Evolutionary conservation across 2,888 invertebrate genomes (phyloP).

Genomic region (Drosophila demipolita): DNA sequence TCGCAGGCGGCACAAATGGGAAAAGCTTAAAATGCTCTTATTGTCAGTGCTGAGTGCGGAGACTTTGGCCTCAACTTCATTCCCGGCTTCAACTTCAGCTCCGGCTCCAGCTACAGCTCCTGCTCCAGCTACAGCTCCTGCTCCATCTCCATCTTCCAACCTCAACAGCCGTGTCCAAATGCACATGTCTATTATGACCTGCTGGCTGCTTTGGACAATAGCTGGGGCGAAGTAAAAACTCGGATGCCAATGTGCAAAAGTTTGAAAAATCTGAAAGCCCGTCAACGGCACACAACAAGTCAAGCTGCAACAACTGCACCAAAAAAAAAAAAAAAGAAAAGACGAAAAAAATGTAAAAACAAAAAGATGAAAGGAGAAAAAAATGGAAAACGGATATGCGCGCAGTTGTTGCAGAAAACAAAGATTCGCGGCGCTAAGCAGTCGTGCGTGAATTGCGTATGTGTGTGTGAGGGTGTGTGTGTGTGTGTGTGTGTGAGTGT

Average conservation of each 20-base stretch:
- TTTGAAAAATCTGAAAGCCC: slow-evolving; percentile 76
- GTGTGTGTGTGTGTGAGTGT: slow-evolving; percentile 16
- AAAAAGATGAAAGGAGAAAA: slow-evolving; percentile 12
- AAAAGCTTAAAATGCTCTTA: slow-evolving; percentile 63
- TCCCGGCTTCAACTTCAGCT: background rate
- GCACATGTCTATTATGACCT: slow-evolving; percentile 63
- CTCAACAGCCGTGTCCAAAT: slow-evolving; percentile 13
- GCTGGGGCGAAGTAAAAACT: slow-evolving; percentile 53
- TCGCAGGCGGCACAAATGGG: slow-evolving; percentile 39
- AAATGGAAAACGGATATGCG: slow-evolving; percentile 60
- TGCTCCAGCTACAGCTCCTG: background rate
- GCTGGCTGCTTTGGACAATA: slow-evolving; percentile 51
- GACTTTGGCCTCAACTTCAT: slow-evolving; percentile 21
- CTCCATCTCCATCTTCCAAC: background rate
- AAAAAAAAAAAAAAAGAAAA: slow-evolving; percentile 6
- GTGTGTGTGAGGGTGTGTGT: slow-evolving; percentile 16
- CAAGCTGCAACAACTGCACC: slow-evolving; percentile 33
- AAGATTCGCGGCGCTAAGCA: slow-evolving; percentile 77
- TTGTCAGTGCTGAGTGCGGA: slow-evolving; percentile 53
- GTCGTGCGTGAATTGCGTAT: slow-evolving; percentile 74
- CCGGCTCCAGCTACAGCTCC: background rate
- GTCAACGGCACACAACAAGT: slow-evolving; percentile 62
- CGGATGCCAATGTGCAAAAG: slow-evolving; percentile 70
- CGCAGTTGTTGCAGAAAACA: slow-evolving; percentile 75
- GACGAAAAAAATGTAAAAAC: slow-evolving; percentile 15